Conservation (phyloP, 2,888 invertebrate genomes). For the Plebejus argus region DNA sequence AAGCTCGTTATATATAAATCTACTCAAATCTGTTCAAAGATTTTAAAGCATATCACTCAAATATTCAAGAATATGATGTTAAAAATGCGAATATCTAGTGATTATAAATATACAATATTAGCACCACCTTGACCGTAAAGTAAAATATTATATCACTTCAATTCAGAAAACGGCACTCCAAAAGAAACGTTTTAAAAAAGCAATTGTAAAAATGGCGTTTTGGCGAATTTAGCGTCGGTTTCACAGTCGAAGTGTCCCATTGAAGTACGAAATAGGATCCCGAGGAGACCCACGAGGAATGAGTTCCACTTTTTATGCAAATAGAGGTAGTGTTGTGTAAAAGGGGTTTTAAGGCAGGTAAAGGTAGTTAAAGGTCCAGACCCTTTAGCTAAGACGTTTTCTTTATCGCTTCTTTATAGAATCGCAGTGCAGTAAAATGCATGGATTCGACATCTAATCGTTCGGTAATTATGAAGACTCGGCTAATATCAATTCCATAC, state of each 20-base stretch:
- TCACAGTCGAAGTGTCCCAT: conserved; percentile 63
- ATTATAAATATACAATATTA: neutral
- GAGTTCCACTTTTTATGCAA: conserved; percentile 72
- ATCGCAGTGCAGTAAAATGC: too few relatives aligned
- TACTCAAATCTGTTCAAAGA: too few relatives aligned
- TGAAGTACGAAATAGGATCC: conserved; percentile 73
- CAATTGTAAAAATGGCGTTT: conserved; percentile 35
- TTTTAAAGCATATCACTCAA: too few relatives aligned
- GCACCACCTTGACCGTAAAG: neutral
- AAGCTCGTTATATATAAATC: too few relatives aligned
- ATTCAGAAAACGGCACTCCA: neutral
- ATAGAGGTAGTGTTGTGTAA: conserved; percentile 71
- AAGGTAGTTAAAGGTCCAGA: neutral
- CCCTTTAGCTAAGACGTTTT: too few relatives aligned
- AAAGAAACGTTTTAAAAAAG: neutral
- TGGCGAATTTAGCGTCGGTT: conserved; percentile 65
- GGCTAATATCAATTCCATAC: too few relatives aligned
- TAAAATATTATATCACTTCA: neutral
- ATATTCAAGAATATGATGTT: too few relatives aligned
- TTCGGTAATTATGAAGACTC: neutral
- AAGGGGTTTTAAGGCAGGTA: conserved; percentile 37
- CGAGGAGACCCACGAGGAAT: conserved; percentile 72
- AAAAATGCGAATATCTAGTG: too few relatives aligned
- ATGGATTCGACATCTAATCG: too few relatives aligned
- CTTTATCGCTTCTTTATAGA: too few relatives aligned